Percentiles rank a stretch among this genome's conserved stretches.
Conservation (phyloP, 2,113 vertebrate genomes). For the Scytalopus superciliaris region DNA sequence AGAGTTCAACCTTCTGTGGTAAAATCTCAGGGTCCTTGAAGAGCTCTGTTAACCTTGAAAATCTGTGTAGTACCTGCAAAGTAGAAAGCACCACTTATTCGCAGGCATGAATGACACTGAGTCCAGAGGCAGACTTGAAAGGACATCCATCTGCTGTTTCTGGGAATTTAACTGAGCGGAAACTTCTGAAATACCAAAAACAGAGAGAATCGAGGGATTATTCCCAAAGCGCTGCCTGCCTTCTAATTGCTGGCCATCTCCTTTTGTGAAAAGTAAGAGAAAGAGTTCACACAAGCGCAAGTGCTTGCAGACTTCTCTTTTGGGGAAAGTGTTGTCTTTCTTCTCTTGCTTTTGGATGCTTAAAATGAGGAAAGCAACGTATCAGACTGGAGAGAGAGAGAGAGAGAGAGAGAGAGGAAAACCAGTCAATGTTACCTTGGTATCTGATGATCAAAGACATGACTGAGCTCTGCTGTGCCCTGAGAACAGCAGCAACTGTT, state of each 20-base stretch:
- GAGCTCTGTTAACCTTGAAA: background rate
- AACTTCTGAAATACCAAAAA: background rate
- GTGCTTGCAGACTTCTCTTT: background rate
- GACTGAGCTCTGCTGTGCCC: background rate
- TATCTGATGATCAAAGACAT: background rate
- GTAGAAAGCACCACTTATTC: background rate
- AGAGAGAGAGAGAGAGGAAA: background rate
- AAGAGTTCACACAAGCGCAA: background rate
- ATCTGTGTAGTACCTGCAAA: background rate
- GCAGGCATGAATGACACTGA: background rate
- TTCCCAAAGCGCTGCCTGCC: background rate
- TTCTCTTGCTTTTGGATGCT: background rate
- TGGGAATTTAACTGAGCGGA: background rate
- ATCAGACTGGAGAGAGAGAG: background rate
- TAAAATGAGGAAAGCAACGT: background rate
- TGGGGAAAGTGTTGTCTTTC: background rate
- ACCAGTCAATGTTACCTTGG: background rate
- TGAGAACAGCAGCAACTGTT: background rate
- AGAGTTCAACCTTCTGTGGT: background rate
- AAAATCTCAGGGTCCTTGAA: background rate
- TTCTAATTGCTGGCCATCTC: background rate
- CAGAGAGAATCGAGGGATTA: background rate
- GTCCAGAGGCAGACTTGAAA: constrained; percentile 9
- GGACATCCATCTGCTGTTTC: background rate
- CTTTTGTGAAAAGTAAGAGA: background rate